These are phyloP conservation scores for Micrasema minimum DNA, from an alignment of 1,140 invertebrate genomes.

Conservation along the genomic window DNA sequence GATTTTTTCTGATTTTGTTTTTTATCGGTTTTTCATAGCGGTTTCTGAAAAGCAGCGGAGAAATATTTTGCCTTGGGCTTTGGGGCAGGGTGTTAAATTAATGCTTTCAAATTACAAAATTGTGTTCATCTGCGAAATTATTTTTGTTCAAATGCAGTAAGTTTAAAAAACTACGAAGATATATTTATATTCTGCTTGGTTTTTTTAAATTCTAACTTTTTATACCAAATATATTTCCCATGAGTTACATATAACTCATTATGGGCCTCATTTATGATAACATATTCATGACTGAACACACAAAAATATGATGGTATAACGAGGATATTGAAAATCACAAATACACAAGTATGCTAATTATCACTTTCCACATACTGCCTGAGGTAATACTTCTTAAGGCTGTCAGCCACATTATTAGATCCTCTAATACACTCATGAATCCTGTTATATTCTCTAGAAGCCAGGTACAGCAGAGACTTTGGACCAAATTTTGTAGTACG, in stretches of 20 bases:
- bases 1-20: neutral
- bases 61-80: slow-evolving; percentile 9
- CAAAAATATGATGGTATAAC: neutral
- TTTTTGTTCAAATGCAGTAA: neutral
- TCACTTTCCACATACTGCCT: no score
- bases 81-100: slow-evolving; percentile 13
- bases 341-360: no score
- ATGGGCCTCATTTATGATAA: neutral
- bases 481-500: no score
- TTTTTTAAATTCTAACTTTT: neutral
- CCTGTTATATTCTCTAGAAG: no score
- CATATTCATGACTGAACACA: neutral
- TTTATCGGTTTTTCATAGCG: neutral
- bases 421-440: no score
- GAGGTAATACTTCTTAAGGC: no score
- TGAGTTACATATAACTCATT: neutral
- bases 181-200: neutral
- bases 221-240: neutral
- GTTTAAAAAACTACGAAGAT: neutral
- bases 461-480: no score
- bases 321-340: no score
- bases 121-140: neutral
- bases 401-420: no score
- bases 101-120: slow-evolving; percentile 1
- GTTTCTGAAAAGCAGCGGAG: slow-evolving; percentile 16